phyloP scores from a whole-genome alignment of 1,140 invertebrate genomes.

The Apis cerana region DNA sequence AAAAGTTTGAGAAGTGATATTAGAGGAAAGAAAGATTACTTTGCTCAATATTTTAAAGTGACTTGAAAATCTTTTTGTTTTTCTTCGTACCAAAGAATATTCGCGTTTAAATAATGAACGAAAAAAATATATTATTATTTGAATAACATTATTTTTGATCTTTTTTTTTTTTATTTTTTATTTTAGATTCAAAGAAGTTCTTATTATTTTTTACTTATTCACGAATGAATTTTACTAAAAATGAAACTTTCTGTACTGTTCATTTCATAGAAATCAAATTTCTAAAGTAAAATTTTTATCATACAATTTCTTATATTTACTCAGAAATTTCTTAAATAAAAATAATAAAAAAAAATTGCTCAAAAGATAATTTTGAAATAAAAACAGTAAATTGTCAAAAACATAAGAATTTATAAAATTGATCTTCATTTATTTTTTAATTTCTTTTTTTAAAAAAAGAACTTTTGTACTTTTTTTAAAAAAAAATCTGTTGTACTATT shows the following conservation, averaged over 20 bases:
- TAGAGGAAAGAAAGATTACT: neutral
- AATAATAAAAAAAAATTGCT: conserved; percentile 16
- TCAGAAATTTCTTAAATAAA: no score
- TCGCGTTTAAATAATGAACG: neutral
- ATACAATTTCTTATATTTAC: neutral
- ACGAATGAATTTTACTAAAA: neutral
- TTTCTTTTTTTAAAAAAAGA: neutral
- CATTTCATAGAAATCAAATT: neutral
- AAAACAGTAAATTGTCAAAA: neutral
- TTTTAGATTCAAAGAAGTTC: neutral
- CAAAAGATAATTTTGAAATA: conserved; percentile 4
- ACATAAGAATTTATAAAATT: neutral
- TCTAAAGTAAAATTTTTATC: neutral
- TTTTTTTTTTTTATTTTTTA: neutral
- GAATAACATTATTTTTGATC: neutral
- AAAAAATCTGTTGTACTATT: neutral
- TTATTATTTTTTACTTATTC: conserved; percentile 24
- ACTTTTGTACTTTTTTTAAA: no score
- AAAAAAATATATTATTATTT: neutral
- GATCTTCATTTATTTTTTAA: neutral
- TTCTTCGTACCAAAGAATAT: conserved; percentile 30
- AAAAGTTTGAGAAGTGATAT: neutral
- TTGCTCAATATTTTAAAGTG: conserved; percentile 1
- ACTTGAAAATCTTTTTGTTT: neutral
- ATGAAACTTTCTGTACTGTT: neutral